Evolutionary conservation across 2,113 vertebrate species (phyloP), one percentile per base, ranked within the genome.

Genomic region (Sphyrna mokarran): DNA sequence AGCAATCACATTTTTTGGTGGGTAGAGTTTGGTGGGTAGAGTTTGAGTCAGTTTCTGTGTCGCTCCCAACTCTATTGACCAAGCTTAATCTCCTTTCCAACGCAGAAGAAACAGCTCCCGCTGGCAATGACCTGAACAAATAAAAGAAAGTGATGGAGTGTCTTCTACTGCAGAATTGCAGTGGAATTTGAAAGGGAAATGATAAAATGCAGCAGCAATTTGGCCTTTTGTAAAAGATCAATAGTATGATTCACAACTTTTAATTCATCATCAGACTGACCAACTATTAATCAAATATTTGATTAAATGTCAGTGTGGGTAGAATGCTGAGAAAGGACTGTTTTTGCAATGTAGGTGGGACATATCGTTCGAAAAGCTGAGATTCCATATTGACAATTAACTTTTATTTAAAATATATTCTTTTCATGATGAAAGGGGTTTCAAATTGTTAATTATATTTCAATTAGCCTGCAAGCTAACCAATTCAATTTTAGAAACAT

Each of bases 151-250:
- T 43, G 91, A 18, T 26, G 80, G 20, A 40, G 91, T 95, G 40
- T 48, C 37, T 94, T 22, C 14, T 33, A 29, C 94, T 72, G 23
- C 1, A 54, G 69, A 76, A 48, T 43, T 48, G 37, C 20, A 72
- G 69, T 95, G 69, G 69, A 48, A 48, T 43, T 70, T 95, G 23
- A 13, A 33, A 72, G 94, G 94, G 9, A 95, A 95, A 95, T 72
- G 94, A 90, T 90, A 13, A 40, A 95, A 69, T 72, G 22, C 68
- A 26, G 69, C 43, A 72, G 69, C 23, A 43, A 76, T 95, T 95
- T 95, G 94, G 94, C 94, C 94, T 95, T 95, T 76, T 76, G 20
- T 40, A 95, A 33, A 69, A 70, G 94, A 95, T 95, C 94, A 72
- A 72, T 95, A 70, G 94, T 76, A 95, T 48, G 10, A 72, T 95